Evolutionary conservation across 1,140 invertebrate genomes (phyloP), one percentile per base, ranked within the genome.

Genomic region (Drosophila auraria): DNA sequence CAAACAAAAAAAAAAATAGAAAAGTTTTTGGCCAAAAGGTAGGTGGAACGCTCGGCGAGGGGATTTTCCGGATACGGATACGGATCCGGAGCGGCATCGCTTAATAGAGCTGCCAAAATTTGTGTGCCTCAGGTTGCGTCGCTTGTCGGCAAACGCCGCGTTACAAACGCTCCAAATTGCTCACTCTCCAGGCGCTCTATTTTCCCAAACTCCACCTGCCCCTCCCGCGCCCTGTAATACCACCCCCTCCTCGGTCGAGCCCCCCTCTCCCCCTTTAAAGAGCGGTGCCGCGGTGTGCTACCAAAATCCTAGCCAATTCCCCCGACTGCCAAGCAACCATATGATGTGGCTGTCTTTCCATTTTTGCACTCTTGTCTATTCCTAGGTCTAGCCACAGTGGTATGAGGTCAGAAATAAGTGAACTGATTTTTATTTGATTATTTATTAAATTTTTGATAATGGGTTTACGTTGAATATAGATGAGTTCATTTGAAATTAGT

Each of bases 31-130:
- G 47, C 45, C 68, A 51, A 73, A 72, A 73, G 70, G 54, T 73
- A 38, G 59, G 40, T 20, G 33, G 33, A 9, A 20, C 54, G 36
- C 20, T 14, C 15, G 54, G 36, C 36, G 20, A 23, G 49, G 76
- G 61, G 44, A 47, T 49, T 60, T 51, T 61, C 56, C 59, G 61
- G 72, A 76, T 76, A 76, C 36, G 62, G 45, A 66, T 68, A 59
- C 42, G 62, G 33, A 66, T 69, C 49, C 78, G 60, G 45, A 63
- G 44, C 66, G 78, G 81, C 81, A 81, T 60, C 82, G 71, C 68
- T 89, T 89, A 89, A 89, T 89, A 90, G 86, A 89, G 86, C 86
- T 90, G 83, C 86, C 82, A 90, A 86, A 90, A 89, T 76, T 72
- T 54, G 68, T 83, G 60, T 54, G 77, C 73, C 78, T 78, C 82